Evolutionary conservation across 1,140 invertebrate genomes (phyloP), one percentile per base, ranked within the genome.

Genomic region (Nixonia krombeini): DNA sequence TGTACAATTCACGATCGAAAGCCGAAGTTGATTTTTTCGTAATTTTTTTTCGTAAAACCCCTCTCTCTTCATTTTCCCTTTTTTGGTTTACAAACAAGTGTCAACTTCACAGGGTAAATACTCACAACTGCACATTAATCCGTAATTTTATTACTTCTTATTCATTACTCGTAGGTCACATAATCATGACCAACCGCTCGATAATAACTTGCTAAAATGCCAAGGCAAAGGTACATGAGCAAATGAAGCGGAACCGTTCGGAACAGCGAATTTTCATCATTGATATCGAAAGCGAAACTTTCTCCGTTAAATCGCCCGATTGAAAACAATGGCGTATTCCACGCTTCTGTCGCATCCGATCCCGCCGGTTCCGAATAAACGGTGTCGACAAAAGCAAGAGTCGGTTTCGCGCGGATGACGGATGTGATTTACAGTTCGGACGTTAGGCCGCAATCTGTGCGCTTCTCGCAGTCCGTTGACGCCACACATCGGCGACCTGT

Each of bases 321-420:
- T 31, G 0, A 3, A 12, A 64, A 64, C 46, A 64, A 64, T 64
- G 51, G 21, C n/a, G n/a, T n/a, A n/a, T 42, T 59, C 49, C 44
- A 35, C 23, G 42, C 37, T 53, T 23, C 31, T 18, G 55, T 41
- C 25, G 50, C 59, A 40, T 63, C 59, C 42, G 33, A 49, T 28
- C 15, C 8, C 17, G 8, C 9, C 29, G 29, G 18, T 41, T 62
- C 47, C 59, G 59, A 45, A 8, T 31, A 40, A 62, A 31, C 9
- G 29, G 9, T 10, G 29, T 26, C 18, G 52, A 35, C 38, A 40
- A 64, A 40, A 56, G 47, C 49, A 23, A 29, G 37, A 15, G 15
- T 45, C 13, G 23, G 61, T 52, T 37, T 38, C 33, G 13, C 25
- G 10, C 8, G 10, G 53, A 66, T 53, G 55, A 66, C 50, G 45